phyloP scores from a whole-genome alignment of 2,888 invertebrate genomes.

The Stenolophus ochropezus region DNA sequence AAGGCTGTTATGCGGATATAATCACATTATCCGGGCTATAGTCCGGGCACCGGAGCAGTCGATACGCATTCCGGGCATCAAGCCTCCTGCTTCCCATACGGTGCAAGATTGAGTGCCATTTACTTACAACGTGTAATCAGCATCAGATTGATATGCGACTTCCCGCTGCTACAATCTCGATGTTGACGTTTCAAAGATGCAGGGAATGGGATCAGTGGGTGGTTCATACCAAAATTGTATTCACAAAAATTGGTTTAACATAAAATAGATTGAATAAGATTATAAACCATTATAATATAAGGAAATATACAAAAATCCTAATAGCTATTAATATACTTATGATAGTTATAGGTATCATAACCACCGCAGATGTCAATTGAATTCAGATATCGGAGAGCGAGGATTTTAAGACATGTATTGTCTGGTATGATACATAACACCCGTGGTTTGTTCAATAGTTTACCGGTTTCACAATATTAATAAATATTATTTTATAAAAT shows the following conservation, averaged over 20 bases:
- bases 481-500: too few relatives aligned
- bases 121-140: neutral
- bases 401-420: too few relatives aligned
- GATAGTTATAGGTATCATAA: too few relatives aligned
- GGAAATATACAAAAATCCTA: neutral
- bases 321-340: too few relatives aligned
- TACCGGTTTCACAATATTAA: too few relatives aligned
- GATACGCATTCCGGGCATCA: neutral
- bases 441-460: too few relatives aligned
- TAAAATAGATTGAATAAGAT: too few relatives aligned
- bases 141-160: neutral
- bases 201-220: neutral
- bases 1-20: neutral
- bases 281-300: neutral
- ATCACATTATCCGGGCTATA: neutral
- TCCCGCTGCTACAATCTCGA: neutral
- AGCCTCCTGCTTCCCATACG: neutral
- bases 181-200: neutral
- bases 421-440: too few relatives aligned
- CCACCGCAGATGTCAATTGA: too few relatives aligned
- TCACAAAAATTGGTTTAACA: too few relatives aligned
- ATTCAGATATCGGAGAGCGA: too few relatives aligned
- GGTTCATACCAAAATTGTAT: neutral
- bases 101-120: constrained; percentile 9
- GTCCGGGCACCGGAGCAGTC: neutral